These are phyloP conservation scores for Spea bombifrons DNA, from an alignment of 2,113 vertebrate genomes.

Conservation along the genomic window DNA sequence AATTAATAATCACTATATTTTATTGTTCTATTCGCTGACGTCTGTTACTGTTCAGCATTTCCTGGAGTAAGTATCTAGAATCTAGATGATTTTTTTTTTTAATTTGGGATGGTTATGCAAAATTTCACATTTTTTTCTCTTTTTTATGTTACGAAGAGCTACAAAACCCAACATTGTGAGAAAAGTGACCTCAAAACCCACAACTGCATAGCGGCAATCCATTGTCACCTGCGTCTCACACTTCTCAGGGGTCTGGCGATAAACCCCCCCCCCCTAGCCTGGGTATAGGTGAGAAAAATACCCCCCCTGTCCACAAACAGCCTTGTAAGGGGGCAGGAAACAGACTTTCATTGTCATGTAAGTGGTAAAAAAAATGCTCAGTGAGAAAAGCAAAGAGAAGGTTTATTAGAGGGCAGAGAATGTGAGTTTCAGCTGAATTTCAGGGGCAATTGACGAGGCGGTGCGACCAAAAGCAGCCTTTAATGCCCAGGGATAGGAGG, in stretches of 20 bases:
- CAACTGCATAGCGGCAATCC: neutral
- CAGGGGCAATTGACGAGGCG: neutral
- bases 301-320: neutral
- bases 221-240: no score
- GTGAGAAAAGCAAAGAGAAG: no score
- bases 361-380: neutral
- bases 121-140: no score
- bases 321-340: neutral
- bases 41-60: no score
- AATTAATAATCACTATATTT: no score
- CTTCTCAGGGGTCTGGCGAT: no score
- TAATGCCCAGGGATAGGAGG: neutral
- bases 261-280: no score
- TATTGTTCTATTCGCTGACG: no score
- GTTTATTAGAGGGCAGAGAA: neutral
- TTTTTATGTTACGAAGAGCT: no score
- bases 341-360: conserved; percentile 7
- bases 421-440: neutral
- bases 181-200: conserved; percentile 1
- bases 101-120: no score
- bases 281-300: neutral
- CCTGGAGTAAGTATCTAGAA: no score
- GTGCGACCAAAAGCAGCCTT: neutral
- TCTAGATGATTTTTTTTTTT: no score
- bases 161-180: neutral